Base-by-base conservation (phyloP, 2,888 invertebrate species). In the Nymphalis polychloros region DNA sequence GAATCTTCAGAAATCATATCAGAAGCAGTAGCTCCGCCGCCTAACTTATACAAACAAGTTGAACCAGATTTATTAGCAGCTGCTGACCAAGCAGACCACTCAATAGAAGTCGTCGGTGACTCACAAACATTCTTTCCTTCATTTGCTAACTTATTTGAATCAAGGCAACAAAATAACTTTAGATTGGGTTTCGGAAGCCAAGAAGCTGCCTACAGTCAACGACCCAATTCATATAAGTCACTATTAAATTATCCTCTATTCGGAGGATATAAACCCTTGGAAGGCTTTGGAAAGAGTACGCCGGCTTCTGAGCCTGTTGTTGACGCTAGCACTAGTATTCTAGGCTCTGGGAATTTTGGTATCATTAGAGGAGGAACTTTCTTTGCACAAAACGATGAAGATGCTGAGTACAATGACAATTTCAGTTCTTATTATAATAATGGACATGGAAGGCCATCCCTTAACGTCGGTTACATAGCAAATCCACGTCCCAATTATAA, bases 341-440 rank as follows among this genome's bases (percentile, higher is more conserved):
- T 97, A 7, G 95, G 97, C 8, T 97, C 97, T 0, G 97, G 97
- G 1, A 97, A 97, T 85, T 97, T 97, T 79, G 97, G 97, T 0
- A 97, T 97, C 0, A 95, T 97, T 62, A 94, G 95, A 67, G 97
- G 97, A 5, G 97, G 97, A 6, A 97, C 97, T 4, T 97, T 97
- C 88, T 96, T 96, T 77, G 95, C 95, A 27, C 95, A 95, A 73
- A 95, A 95, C 75, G 96, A 96, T 72, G 95, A 95, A 77, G 95
- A 95, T 75, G 89, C 90, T 1, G 90, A 93, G 69, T 94, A 93
- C 57, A 91, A 93, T 46, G 95, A 94, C 77, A 93, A 89, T 72
- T 94, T 93, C 74, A 94, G 93, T 75, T 94, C 93, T 59, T 93
- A 93, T 69, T 94, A 94, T 75, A 95, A 95, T 70, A 95, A 95